Evolutionary conservation across 2,113 vertebrate species (phyloP).

Genomic region (Tragelaphus scriptus): DNA sequence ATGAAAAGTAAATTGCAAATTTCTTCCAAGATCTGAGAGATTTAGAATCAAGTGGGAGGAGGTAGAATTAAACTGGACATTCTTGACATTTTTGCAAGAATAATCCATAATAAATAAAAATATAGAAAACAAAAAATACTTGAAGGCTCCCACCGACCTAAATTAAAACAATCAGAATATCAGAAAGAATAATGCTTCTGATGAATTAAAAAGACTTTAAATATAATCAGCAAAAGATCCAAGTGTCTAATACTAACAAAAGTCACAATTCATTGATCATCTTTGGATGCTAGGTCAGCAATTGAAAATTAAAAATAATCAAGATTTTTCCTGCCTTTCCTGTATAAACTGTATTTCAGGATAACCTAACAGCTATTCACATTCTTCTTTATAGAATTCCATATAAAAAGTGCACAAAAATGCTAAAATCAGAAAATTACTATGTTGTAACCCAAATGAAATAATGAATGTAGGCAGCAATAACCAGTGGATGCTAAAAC

Average conservation of each 20-base stretch:
- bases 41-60: conserved; percentile 7
- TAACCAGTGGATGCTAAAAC: neutral
- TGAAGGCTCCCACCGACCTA: neutral
- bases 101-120: conserved; percentile 14
- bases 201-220: neutral
- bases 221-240: conserved; percentile 5
- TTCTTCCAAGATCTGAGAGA: conserved; percentile 22
- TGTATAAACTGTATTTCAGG: conserved; percentile 13
- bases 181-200: neutral
- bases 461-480: neutral
- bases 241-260: neutral
- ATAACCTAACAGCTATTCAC: neutral
- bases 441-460: neutral
- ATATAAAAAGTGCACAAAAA: neutral
- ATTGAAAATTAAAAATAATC: conserved; percentile 7
- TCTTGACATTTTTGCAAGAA: conserved; percentile 38
- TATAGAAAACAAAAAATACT: conserved; percentile 8
- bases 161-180: neutral
- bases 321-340: neutral
- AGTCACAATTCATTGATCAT: neutral
- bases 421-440: neutral
- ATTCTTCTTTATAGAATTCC: conserved; percentile 3
- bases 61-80: conserved; percentile 25
- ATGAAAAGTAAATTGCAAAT: conserved; percentile 21
- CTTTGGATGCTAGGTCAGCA: neutral